Evolutionary conservation across 2,888 invertebrate species (phyloP), one percentile per base, ranked within the genome.

Genomic region (Drosophila melanocephala): DNA sequence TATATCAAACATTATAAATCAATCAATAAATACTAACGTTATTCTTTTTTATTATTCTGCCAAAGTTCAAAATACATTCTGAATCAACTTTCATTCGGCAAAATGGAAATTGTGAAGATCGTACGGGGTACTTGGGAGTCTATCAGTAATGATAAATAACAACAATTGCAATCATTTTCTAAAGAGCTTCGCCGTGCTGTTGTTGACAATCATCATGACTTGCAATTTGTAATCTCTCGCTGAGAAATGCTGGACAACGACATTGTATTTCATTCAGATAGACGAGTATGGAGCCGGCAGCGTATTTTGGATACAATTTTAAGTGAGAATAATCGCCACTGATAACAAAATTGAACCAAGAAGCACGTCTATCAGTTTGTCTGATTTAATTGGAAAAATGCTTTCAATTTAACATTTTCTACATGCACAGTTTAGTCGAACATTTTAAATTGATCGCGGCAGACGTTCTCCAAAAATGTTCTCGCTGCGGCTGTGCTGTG

Each of bases 381-480:
- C 42, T 5, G n/a, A 2, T 0, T 2, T 35, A 33, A 37, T 7
- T 9, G 16, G 6, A 28, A 12, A n/a, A 50, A 19, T 16, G 53
- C 37, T 62, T 42, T 26, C 12, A 28, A 6, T 16, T 37, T 16
- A 16, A 16, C 3, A 16, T 14, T 14, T 12, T 14, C n/a, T 14
- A 28, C n/a, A 55, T 44, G 0, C 1, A 19, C 28, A 26, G 52
- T 47, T 77, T 42, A 87, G 84, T 90, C 72, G 44, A 47, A n/a
- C 30, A 14, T 47, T n/a, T 12, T 55, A 28, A 12, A 22, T 56
- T 32, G 44, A 22, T 2, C 1, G 33, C 7, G 6, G 1, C 28
- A 58, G 58, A 69, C 57, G 58, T 26, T 22, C 52, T 39, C 1
- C 16, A 19, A 53, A 55, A 35, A 87, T 87, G 90, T 5, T 76